Percentiles rank a stretch among this genome's conserved stretches.
Evolutionary conservation across 1,140 invertebrate species (phyloP).

Genomic region (Monomorium pharaonis): DNA sequence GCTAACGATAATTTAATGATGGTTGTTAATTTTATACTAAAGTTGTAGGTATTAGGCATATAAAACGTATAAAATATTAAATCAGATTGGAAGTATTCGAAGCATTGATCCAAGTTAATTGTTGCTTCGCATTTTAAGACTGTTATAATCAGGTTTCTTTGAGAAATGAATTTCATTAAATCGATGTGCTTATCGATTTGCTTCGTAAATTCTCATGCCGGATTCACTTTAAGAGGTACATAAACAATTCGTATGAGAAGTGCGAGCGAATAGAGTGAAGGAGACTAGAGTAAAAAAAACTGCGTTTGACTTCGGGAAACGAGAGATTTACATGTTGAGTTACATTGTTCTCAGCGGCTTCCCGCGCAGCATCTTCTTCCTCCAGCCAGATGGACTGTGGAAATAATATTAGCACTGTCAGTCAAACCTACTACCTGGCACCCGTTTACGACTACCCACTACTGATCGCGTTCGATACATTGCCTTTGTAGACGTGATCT

Average conservation of each 20-base stretch:
- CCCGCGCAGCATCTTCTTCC: conserved; percentile 85
- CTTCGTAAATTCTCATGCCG: conserved; percentile 62
- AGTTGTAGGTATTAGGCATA: background rate
- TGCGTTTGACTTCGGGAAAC: conserved; percentile 72
- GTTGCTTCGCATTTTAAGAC: background rate
- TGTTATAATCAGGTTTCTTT: background rate
- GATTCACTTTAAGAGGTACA: conserved; percentile 9
- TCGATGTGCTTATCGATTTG: conserved; percentile 1
- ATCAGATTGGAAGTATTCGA: background rate
- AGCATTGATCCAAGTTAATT: conserved; percentile 1
- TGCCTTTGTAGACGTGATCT: background rate
- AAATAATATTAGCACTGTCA: conserved; percentile 83
- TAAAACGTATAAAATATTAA: background rate
- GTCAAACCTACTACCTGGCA: conserved; percentile 61
- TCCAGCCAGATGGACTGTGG: conserved; percentile 90
- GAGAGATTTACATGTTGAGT: conserved; percentile 83
- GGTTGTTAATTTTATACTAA: background rate
- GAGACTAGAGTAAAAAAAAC: conserved; percentile 61
- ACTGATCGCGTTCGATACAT: conserved; percentile 33
- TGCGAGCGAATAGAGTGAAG: conserved; percentile 21
- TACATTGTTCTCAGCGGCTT: conserved; percentile 84
- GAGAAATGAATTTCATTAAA: background rate
- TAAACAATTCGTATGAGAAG: conserved; percentile 18
- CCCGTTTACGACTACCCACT: conserved; percentile 60
- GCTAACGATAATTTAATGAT: background rate